Base-by-base conservation (phyloP, 2,888 invertebrate genomes). In the Volucella bombylans region DNA sequence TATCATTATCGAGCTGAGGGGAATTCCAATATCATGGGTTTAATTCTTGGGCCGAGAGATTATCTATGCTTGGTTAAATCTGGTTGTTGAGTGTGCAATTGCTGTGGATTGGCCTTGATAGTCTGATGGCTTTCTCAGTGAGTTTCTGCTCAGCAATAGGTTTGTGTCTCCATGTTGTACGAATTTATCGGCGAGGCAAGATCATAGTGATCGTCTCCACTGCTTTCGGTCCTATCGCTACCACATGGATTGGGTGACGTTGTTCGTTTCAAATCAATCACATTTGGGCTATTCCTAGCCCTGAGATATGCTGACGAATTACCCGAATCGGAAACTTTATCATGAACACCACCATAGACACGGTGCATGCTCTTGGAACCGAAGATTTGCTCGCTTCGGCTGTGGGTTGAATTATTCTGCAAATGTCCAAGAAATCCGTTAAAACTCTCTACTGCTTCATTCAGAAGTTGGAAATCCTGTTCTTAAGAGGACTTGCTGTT, bases 1-100 rank as follows among this genome's bases (percentile, higher is more conserved):
- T 12, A 90, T 87, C 78, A 90, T 64, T 0, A 90, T 90, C 4
- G 91, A 90, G 71, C 88, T 89, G 1, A 90, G 67, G 1, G 96
- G 96, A 88, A 96, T 92, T 11, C 96, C 96, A 59, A 96, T 94
- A 89, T 96, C 96, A 91, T 96, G 96, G 74, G 43, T 59, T 76
- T 78, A 14, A 64, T 50, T 43, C 74, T 61, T 39, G 55, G 49
- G n/a, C 72, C 54, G 11, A 77, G 73, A 8, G 69, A 62, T 62
- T 80, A 89, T 82, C 81, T 88, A 64, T 88, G 87, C 86, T 88
- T 88, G 15, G 92, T 92, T 49, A 94, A 89, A 87, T 94, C 94
- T 1, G 95, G 94, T 88, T 95, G 95, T 86, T 93, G 93, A 79
- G 94, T 95, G 87, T 93, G 92, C 82, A 18, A 18, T 18, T 1